Conservation (phyloP, 2,888 invertebrate species). For the Ochlodes sylvanus region DNA sequence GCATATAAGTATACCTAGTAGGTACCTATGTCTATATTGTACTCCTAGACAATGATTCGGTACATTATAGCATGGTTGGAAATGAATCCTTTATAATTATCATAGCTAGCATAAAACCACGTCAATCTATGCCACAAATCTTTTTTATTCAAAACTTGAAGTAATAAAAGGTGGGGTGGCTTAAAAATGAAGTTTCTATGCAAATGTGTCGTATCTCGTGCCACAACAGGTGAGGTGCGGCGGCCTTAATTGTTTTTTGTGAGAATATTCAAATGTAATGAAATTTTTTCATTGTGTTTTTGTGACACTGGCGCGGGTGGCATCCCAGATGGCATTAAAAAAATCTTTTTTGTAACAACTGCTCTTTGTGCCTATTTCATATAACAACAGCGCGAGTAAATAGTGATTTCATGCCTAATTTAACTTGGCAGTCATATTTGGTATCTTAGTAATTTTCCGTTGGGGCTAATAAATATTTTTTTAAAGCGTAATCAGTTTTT, state of each 20-base stretch:
- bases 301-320: slow-evolving; percentile 76
- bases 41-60: background rate
- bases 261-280: slow-evolving; percentile 84
- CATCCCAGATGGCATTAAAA: slow-evolving; percentile 81
- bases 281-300: slow-evolving; percentile 74
- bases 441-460: background rate
- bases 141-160: slow-evolving; percentile 25
- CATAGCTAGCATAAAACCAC: slow-evolving; percentile 1
- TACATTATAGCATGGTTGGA: background rate
- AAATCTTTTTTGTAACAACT: slow-evolving; percentile 66
- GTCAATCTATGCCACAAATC: slow-evolving; percentile 8
- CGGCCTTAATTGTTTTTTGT: slow-evolving; percentile 84
- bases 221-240: slow-evolving; percentile 82
- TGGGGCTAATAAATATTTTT: background rate
- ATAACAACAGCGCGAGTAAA: slow-evolving; percentile 37
- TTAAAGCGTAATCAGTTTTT: background rate
- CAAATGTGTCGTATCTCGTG: slow-evolving; percentile 79
- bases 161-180: slow-evolving; percentile 50
- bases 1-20: too few relatives aligned
- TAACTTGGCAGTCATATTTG: slow-evolving; percentile 12
- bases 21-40: background rate
- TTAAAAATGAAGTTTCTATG: slow-evolving; percentile 76
- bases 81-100: background rate
- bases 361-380: slow-evolving; percentile 58
- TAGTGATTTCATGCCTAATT: slow-evolving; percentile 30